phyloP scores from a whole-genome alignment of 2,797 vertebrate genomes.

The Hippocampus kuda region DNA sequence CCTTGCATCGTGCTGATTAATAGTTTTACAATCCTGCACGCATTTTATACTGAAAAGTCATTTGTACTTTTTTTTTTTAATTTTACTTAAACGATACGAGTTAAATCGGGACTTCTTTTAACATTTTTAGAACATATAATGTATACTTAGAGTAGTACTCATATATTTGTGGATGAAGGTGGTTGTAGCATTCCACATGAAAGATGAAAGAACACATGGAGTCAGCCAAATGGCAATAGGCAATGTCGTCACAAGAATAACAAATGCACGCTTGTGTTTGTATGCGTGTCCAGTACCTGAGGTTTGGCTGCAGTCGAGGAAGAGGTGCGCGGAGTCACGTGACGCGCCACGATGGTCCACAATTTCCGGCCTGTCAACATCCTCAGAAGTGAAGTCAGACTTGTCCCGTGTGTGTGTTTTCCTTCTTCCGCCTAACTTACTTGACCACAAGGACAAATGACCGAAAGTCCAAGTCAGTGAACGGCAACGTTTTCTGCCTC shows the following conservation, averaged over 20 bases:
- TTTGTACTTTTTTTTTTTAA: too few relatives aligned
- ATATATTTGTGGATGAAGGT: too few relatives aligned
- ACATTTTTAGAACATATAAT: too few relatives aligned
- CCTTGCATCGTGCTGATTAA: too few relatives aligned
- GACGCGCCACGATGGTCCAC: neutral
- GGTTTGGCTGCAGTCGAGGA: neutral
- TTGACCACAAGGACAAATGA: neutral
- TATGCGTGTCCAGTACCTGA: neutral
- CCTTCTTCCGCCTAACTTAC: neutral
- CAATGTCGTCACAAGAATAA: neutral
- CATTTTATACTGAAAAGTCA: too few relatives aligned
- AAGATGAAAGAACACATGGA: neutral
- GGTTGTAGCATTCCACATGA: too few relatives aligned
- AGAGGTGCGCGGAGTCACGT: neutral
- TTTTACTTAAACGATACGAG: too few relatives aligned
- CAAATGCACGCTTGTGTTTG: neutral
- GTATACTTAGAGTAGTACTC: too few relatives aligned
- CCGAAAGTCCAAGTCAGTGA: neutral
- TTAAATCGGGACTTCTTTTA: too few relatives aligned
- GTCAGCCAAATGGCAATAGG: neutral
- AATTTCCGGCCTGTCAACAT: neutral
- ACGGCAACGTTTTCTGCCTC: neutral
- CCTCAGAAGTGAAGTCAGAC: neutral
- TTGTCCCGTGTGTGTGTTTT: neutral
- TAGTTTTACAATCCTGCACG: too few relatives aligned